Conservation (phyloP, 2,888 invertebrate genomes). For the Dolichopus griseipennis region DNA sequence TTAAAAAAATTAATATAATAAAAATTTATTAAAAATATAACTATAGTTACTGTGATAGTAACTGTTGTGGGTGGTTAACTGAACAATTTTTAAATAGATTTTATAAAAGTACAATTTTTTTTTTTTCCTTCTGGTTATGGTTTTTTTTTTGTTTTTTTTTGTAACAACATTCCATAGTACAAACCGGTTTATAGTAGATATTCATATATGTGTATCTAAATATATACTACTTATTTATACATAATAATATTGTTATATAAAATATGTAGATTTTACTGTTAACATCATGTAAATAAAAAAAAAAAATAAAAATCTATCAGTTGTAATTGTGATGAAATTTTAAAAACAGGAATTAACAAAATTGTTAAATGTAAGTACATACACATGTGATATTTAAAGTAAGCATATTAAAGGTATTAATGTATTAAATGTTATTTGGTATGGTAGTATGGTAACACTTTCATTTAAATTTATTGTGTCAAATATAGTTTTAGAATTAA, state of each 20-base stretch:
- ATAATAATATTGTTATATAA: no score
- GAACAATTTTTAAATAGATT: not conserved
- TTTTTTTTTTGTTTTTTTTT: not conserved
- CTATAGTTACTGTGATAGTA: not conserved
- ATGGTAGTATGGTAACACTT: no score
- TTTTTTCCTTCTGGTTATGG: not conserved
- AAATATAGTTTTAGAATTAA: no score
- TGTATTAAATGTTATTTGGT: no score
- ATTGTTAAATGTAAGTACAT: no score
- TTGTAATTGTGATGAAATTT: not conserved
- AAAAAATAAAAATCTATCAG: not conserved
- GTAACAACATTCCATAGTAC: not conserved
- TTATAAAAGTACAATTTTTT: not conserved
- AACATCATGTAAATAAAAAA: not conserved
- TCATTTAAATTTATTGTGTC: no score
- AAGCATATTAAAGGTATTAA: no score
- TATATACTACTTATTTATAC: no score
- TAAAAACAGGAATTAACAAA: not conserved
- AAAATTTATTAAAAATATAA: not conserved
- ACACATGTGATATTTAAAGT: no score
- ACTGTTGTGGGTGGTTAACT: not conserved
- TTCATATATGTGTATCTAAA: no score
- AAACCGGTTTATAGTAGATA: not conserved
- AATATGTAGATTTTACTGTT: not conserved
- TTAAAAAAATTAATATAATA: no score